A percentile compares a stretch with the other conserved stretches of the same genome.
phyloP scores from a whole-genome alignment of 1,140 invertebrate species.

The Hyphantria cunea region DNA sequence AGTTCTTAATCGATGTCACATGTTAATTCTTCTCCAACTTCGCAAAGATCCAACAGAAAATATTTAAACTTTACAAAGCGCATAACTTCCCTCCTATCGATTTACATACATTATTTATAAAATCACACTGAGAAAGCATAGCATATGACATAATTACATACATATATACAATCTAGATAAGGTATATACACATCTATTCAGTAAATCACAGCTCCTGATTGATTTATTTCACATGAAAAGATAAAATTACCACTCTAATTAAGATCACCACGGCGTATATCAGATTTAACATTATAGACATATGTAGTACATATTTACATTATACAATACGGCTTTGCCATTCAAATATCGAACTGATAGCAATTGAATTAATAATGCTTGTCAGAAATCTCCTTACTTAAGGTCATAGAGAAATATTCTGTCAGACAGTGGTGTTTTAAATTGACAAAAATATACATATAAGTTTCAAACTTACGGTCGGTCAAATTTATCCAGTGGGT shows the following conservation, averaged over 20 bases:
- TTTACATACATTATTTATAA: slow-evolving; percentile 18
- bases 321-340: neutral
- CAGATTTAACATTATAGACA: no score
- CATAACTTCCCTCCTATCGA: slow-evolving; percentile 50
- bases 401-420: no score
- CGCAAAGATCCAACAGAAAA: neutral
- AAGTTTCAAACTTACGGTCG: no score
- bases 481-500: no score
- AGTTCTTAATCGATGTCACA: slow-evolving; percentile 14
- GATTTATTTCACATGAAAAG: slow-evolving; percentile 33
- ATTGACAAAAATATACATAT: neutral
- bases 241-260: slow-evolving; percentile 14
- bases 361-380: neutral
- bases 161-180: slow-evolving; percentile 41
- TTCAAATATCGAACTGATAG: neutral
- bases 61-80: slow-evolving; percentile 52
- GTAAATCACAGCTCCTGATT: slow-evolving; percentile 78
- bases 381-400: no score
- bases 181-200: slow-evolving; percentile 63
- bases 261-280: slow-evolving; percentile 27
- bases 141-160: slow-evolving; percentile 21
- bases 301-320: neutral
- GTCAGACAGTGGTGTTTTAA: neutral
- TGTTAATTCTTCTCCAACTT: neutral
- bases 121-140: neutral